Conservation (phyloP, 2,113 vertebrate genomes). For the Pseudonaja textilis region DNA sequence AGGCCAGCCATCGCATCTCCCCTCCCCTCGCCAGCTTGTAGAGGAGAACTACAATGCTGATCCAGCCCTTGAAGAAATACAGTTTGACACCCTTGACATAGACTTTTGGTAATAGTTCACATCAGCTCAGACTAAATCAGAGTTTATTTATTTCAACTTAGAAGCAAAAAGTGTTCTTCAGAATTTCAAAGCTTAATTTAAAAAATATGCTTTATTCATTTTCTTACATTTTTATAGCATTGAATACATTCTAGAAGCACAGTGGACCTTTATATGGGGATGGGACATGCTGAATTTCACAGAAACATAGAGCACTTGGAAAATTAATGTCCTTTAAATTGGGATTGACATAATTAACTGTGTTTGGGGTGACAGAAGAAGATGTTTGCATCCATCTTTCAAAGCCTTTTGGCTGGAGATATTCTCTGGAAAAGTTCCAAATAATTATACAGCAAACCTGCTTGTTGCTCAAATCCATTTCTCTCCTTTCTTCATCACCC, state of each 20-base stretch:
- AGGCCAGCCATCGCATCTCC: too few species aligned
- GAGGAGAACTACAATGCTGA: too few species aligned
- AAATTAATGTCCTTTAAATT: background rate
- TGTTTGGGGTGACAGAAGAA: background rate
- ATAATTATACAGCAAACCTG: background rate
- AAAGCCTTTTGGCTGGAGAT: background rate
- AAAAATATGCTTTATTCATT: background rate
- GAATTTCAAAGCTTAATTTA: background rate
- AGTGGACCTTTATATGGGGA: background rate
- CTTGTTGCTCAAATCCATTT: background rate
- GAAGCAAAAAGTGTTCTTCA: background rate
- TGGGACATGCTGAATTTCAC: background rate
- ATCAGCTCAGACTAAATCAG: background rate
- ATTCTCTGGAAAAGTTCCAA: background rate
- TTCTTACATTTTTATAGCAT: background rate
- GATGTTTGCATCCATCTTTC: background rate
- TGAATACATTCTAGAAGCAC: background rate
- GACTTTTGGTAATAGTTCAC: background rate
- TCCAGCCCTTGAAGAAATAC: too few species aligned
- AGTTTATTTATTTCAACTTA: background rate
- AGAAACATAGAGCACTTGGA: background rate
- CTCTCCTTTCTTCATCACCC: background rate
- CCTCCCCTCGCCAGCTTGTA: too few species aligned
- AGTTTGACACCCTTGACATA: background rate
- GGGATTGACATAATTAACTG: background rate